Evolutionary conservation across 1,140 invertebrate genomes (phyloP).

Genomic region (Matsumurasca onukii): DNA sequence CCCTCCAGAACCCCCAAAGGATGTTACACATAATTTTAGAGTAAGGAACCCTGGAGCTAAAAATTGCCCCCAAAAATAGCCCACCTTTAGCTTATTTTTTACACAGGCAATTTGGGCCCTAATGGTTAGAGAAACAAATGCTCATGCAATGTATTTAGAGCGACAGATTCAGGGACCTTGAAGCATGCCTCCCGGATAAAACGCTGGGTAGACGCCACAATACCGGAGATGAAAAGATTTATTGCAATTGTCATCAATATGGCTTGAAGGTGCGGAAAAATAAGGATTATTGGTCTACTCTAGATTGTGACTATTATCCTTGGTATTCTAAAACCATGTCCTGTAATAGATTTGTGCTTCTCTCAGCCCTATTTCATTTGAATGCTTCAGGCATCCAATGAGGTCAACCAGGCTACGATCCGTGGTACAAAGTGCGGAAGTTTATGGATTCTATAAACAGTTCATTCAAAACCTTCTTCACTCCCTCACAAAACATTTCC

Average conservation of each 20-base stretch:
- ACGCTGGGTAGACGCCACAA: background rate
- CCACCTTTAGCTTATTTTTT: slow-evolving; percentile 3
- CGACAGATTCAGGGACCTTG: background rate
- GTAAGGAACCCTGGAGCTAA: background rate
- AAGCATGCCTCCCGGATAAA: background rate
- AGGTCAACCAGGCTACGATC: slow-evolving; percentile 15
- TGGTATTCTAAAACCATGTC: slow-evolving; percentile 11
- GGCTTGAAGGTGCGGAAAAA: slow-evolving; percentile 6
- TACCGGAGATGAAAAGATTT: slow-evolving; percentile 12
- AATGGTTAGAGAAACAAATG: slow-evolving; percentile 3
- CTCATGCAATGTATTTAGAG: background rate
- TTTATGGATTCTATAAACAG: slow-evolving; percentile 11
- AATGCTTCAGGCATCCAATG: background rate
- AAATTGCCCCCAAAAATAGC: background rate
- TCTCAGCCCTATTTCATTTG: background rate
- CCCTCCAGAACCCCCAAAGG: background rate
- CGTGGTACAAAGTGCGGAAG: slow-evolving; percentile 25
- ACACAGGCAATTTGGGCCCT: background rate
- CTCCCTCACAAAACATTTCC: slow-evolving; percentile 18
- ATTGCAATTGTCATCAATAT: slow-evolving; percentile 2
- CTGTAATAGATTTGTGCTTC: background rate
- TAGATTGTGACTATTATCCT: background rate
- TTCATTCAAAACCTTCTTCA: slow-evolving; percentile 2
- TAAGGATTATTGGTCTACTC: slow-evolving; percentile 12
- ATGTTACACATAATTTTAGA: background rate